Base-by-base conservation (phyloP, 2,113 vertebrate species). In the Setophaga coronata region DNA sequence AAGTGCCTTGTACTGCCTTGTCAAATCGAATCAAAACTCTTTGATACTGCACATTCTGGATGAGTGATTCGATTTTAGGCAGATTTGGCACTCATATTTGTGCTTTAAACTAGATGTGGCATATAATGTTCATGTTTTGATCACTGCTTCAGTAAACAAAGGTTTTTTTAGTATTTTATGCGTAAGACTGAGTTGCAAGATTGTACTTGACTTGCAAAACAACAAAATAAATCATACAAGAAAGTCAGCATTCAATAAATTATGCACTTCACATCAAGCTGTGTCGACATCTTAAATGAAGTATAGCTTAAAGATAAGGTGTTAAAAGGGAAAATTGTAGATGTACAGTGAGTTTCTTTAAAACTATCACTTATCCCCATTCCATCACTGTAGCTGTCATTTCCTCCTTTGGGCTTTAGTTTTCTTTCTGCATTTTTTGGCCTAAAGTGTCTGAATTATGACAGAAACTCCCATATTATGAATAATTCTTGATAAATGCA, bases 141-240 rank as follows among this genome's bases (percentile, higher is more conserved):
- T 96, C 69, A 53, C 61, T 77, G 47, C n/a, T 95, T 31, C 82
- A 91, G 82, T 96, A 96, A 96, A 80, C 76, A 88, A 82, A 7
- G 1, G 8, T 0, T 25, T 67, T 91, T 83, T 83, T 51, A 43
- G 65, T 61, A 51, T 64, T 93, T 91, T 79, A 67, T 4, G 28
- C 71, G 56, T 77, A 81, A 92, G 76, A 82, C 60, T 69, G 33
- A 91, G 23, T 84, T 87, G 62, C 81, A 93, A 85, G 69, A 86
- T 33, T 82, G 38, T 78, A 90, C 84, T 94, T 90, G 82, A 93
- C 79, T 95, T 90, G 72, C 71, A 94, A 95, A 96, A 91, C 80
- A 97, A 65, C 69, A 91, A 88, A 96, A 96, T 94, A 96, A 95
- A 95, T 88, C 92, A 85, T 85, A 67, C 45, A 70, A 87, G 86